phyloP scores from a whole-genome alignment of 1,140 invertebrate species.

The Euura lappo region DNA sequence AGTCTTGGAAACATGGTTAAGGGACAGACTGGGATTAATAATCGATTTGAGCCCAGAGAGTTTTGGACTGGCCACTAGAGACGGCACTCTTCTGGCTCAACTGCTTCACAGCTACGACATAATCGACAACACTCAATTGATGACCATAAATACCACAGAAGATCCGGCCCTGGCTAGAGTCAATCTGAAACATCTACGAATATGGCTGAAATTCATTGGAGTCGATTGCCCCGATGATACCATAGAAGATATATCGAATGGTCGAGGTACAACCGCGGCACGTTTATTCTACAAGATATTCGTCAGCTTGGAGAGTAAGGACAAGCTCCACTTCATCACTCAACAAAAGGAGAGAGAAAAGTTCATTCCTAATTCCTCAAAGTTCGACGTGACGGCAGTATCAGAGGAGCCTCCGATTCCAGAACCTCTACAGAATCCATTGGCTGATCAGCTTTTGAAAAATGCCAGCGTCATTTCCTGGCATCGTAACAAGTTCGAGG shows the following conservation, averaged over 20 bases:
- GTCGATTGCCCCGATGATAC: conserved; percentile 58
- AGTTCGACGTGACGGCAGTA: conserved; percentile 49
- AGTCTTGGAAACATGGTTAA: conserved; percentile 37
- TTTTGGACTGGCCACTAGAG: conserved; percentile 46
- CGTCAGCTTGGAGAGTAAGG: conserved; percentile 64
- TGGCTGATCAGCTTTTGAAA: conserved; percentile 54
- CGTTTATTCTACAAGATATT: conserved; percentile 67
- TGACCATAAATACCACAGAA: conserved; percentile 41
- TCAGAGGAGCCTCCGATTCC: conserved; percentile 40
- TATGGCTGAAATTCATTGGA: conserved; percentile 61
- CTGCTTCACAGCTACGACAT: conserved; percentile 56
- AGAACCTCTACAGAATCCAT: conserved; percentile 43
- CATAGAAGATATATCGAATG: conserved; percentile 58
- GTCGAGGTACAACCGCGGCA: conserved; percentile 57
- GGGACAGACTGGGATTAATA: conserved; percentile 36
- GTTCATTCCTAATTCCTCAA: conserved; percentile 49
- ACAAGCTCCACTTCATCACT: conserved; percentile 62
- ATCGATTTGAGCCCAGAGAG: conserved; percentile 39
- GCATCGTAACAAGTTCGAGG: conserved; percentile 59
- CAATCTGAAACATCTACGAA: conserved; percentile 59
- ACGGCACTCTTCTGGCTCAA: conserved; percentile 52
- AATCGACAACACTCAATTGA: conserved; percentile 49
- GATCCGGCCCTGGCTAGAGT: conserved; percentile 54
- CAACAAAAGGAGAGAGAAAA: conserved; percentile 56
- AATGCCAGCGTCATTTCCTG: conserved; percentile 61